These are phyloP conservation scores for Leptinotarsa haldemani DNA, from an alignment of 2,888 invertebrate genomes.

Conservation along the genomic window DNA sequence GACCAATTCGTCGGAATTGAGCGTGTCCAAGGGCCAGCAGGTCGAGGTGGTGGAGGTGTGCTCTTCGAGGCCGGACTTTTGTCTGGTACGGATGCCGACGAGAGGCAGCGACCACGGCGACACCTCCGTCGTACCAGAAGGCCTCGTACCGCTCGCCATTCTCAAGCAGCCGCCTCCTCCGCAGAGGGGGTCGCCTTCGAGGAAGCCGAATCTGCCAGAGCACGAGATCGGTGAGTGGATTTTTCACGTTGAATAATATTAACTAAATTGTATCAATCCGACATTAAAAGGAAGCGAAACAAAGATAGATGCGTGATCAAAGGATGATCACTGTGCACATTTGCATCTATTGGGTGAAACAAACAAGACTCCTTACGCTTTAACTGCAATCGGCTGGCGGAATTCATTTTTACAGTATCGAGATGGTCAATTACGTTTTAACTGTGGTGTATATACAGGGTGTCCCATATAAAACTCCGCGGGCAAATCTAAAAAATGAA, in stretches of 20 bases:
- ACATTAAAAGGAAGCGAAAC: too few species aligned
- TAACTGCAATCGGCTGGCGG: too few species aligned
- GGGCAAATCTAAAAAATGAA: too few species aligned
- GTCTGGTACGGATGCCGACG: constrained; percentile 74
- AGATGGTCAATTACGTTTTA: too few species aligned
- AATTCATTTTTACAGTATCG: too few species aligned
- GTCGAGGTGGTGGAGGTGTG: constrained; percentile 90
- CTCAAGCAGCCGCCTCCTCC: constrained; percentile 80
- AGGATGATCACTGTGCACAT: too few species aligned
- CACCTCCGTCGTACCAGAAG: constrained; percentile 74
- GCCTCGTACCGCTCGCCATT: constrained; percentile 83
- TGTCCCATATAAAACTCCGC: too few species aligned
- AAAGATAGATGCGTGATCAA: too few species aligned
- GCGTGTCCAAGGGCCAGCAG: constrained; percentile 91
- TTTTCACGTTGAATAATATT: neutral
- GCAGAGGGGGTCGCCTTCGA: constrained; percentile 70
- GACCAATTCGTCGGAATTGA: constrained; percentile 81
- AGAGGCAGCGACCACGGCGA: constrained; percentile 45
- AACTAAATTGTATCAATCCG: too few species aligned
- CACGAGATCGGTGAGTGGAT: constrained; percentile 40
- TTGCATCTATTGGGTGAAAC: too few species aligned
- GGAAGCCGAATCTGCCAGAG: constrained; percentile 58
- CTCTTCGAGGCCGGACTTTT: constrained; percentile 76
- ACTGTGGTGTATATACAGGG: too few species aligned
- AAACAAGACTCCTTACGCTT: too few species aligned